A percentile compares a stretch with the other conserved stretches of the same genome.
These are phyloP conservation scores for Rhamphomyia laevipes DNA, from an alignment of 2,888 invertebrate genomes.

Conservation along the genomic window DNA sequence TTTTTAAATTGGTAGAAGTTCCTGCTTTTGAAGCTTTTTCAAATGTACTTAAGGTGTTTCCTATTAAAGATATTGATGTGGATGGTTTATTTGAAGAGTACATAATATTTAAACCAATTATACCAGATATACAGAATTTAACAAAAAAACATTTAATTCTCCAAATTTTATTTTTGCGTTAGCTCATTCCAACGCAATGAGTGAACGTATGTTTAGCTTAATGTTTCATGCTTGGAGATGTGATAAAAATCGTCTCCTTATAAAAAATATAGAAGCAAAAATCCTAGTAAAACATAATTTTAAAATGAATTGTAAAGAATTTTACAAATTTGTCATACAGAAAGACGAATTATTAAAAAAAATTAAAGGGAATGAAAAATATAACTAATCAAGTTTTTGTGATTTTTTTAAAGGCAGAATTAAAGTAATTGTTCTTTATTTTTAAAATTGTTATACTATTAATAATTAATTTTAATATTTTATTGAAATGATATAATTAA, in stretches of 20 bases:
- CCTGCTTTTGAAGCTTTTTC: background rate
- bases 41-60: background rate
- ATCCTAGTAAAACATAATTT: background rate
- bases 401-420: background rate
- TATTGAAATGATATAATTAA: no score
- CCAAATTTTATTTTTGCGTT: background rate
- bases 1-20: background rate
- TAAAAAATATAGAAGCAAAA: background rate
- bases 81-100: constrained; percentile 1
- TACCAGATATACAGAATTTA: background rate
- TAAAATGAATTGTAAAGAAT: background rate
- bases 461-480: no score
- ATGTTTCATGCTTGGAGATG: background rate
- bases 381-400: background rate
- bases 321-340: background rate
- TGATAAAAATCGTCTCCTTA: background rate
- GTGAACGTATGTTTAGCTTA: background rate
- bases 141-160: background rate
- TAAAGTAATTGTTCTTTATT: background rate
- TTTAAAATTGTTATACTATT: no score
- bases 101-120: background rate
- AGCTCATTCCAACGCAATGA: background rate
- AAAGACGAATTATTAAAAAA: background rate
- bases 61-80: background rate
- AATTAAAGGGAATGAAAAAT: background rate